Base-by-base conservation (phyloP, 2,888 invertebrate species). In the Rhyacophila evoluta region DNA sequence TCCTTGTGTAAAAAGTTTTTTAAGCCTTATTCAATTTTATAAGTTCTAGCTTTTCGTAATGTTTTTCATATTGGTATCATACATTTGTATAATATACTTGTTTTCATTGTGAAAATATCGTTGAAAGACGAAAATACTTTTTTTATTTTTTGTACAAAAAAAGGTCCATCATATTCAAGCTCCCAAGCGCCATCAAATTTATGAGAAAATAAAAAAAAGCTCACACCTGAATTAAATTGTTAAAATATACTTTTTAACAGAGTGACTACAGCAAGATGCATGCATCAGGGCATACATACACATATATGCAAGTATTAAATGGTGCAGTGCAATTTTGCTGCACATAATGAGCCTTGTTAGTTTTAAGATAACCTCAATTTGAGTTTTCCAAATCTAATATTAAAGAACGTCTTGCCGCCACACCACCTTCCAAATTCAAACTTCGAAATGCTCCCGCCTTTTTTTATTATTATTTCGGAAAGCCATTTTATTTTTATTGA, bases 291-390 rank as follows among this genome's bases (percentile, higher is more conserved):
- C 19, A n/a, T 25, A 8, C 25, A 55, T 12, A 55, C 55, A 55
- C 3, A 19, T 55, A 39, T 10, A 25, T 25, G 55, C 55, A 55
- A 55, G 74, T 67, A 74, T 74, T 55, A 67, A 74, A 67, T 37
- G 33, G 8, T 55, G 15, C 4, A 33, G 29, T 72, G 76, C 76
- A 76, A 76, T 76, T 76, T 76, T 67, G 74, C 67, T 74, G 36
- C 25, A 73, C 67, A 75, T 79, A 79, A 75, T 79, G 75, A 39
- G 75, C 12, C 79, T 79, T 79, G 75, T 75, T 79, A 79, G 75
- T 41, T 33, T 36, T 28, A 41, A 71, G 79, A 79, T 79, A 38
- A 68, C 79, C 70, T 75, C 67, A 79, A 75, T 75, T 79, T 75
- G 15, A 12, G 10, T 41, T 41, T 37, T 41, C 75, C 55, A 38